phyloP scores from a whole-genome alignment of 1,140 invertebrate species.

The Teleogryllus occipitalis region DNA sequence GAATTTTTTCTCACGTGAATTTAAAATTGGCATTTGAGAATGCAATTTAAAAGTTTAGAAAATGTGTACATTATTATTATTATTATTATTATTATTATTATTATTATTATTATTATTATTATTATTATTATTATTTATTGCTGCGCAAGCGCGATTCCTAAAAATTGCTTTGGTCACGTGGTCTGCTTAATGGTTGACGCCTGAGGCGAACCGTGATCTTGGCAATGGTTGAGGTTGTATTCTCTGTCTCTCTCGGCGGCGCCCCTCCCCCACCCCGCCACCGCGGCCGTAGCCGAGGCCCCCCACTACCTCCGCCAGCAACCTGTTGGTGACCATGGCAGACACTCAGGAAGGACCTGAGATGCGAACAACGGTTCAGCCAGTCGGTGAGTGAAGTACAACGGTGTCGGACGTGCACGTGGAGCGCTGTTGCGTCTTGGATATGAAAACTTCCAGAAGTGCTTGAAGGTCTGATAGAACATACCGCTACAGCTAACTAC shows the following conservation, averaged over 20 bases:
- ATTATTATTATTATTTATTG: too few species aligned
- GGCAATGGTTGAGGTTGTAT: not conserved
- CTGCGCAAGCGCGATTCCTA: too few species aligned
- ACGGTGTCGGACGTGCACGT: slow-evolving; percentile 2
- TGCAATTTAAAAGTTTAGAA: too few species aligned
- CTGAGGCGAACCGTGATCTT: not conserved
- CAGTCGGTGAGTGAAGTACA: not conserved
- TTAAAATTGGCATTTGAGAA: too few species aligned
- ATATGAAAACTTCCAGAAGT: not conserved
- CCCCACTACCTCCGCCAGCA: not conserved
- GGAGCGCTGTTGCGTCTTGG: not conserved
- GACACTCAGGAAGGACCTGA: not conserved
- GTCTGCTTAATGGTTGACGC: not conserved
- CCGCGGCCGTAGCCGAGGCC: not conserved
- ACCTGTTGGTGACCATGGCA: not conserved
- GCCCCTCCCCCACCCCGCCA: not conserved
- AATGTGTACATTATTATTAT: too few species aligned
- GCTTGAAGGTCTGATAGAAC: not conserved
- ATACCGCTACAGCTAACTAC: not conserved
- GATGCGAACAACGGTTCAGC: not conserved
- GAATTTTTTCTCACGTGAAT: too few species aligned
- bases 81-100: too few species aligned
- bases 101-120: too few species aligned
- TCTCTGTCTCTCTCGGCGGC: not conserved
- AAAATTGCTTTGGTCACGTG: not conserved